phyloP scores from a whole-genome alignment of 2,113 vertebrate genomes.

The Ondatra zibethicus region DNA sequence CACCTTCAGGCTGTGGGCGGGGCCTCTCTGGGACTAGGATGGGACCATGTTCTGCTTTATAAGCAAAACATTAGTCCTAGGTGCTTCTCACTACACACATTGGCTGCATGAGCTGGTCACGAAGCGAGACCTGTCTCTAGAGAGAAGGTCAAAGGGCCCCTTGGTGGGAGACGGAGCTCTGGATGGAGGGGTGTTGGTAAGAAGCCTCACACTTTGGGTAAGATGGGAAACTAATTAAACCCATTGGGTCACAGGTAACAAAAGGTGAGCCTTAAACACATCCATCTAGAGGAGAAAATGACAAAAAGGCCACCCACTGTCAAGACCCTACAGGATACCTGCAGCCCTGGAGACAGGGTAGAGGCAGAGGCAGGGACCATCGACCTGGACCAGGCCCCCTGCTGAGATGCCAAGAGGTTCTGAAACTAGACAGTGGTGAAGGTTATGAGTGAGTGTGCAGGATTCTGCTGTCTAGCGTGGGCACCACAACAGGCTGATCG shows the following conservation, averaged over 20 bases:
- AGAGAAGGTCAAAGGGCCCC: neutral
- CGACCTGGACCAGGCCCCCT: neutral
- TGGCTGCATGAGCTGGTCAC: fast-evolving
- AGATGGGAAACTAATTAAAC: neutral
- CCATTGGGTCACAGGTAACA: neutral
- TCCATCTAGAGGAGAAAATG: too few species aligned
- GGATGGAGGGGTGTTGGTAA: neutral
- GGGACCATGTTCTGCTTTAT: neutral
- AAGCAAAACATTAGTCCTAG: neutral
- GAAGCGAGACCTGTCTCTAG: neutral
- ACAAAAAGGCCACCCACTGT: fast-evolving
- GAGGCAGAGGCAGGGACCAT: neutral
- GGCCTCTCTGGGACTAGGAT: fast-evolving
- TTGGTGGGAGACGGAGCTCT: fast-evolving
- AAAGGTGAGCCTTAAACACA: neutral
- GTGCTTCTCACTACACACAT: neutral
- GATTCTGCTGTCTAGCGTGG: neutral
- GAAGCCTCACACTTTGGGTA: neutral
- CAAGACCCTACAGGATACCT: fast-evolving
- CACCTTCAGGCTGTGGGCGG: fast-evolving
- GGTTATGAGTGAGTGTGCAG: neutral
- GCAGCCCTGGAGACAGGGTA: neutral
- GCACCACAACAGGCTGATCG: neutral
- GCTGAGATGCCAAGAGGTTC: neutral
- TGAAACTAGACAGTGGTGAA: neutral